Percentiles rank a stretch among this genome's conserved stretches.
Conservation (phyloP, 1,140 invertebrate genomes). For the Augochlora pura region DNA sequence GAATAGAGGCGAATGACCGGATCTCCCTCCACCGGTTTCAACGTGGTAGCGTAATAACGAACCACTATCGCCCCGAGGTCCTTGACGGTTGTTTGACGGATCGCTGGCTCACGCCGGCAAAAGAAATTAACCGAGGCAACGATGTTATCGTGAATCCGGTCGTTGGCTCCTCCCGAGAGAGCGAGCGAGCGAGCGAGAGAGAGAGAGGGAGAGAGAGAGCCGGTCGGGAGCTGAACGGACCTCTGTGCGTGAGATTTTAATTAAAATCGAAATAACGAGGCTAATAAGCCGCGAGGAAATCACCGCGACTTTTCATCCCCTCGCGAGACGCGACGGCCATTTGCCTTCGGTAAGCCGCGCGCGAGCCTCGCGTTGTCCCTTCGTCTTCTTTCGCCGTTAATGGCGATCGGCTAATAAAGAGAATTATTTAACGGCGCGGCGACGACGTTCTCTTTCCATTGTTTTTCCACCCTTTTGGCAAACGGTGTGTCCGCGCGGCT, state of each 20-base stretch:
- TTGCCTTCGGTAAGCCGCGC: neutral
- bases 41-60: slow-evolving; percentile 5
- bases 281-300: neutral
- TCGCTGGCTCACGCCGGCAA: slow-evolving; percentile 7
- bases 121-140: slow-evolving; percentile 21
- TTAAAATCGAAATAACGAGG: slow-evolving; percentile 11
- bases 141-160: slow-evolving; percentile 26
- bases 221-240: neutral
- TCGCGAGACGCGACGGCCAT: neutral
- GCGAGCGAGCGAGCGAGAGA: too few relatives aligned
- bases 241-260: slow-evolving; percentile 10
- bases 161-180: neutral
- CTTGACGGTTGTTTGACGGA: slow-evolving; percentile 27
- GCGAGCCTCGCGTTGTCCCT: neutral
- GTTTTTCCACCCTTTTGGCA: neutral
- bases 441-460: too few relatives aligned
- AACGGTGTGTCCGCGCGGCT: neutral
- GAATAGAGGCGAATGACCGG: too few relatives aligned
- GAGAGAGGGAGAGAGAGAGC: too few relatives aligned
- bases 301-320: neutral
- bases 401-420: neutral
- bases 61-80: slow-evolving; percentile 4
- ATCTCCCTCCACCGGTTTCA: neutral
- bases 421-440: neutral
- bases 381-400: neutral